Percentiles rank a stretch among this genome's conserved stretches.
phyloP scores from a whole-genome alignment of 2,888 invertebrate species.

The Hoplodrina blanda region DNA sequence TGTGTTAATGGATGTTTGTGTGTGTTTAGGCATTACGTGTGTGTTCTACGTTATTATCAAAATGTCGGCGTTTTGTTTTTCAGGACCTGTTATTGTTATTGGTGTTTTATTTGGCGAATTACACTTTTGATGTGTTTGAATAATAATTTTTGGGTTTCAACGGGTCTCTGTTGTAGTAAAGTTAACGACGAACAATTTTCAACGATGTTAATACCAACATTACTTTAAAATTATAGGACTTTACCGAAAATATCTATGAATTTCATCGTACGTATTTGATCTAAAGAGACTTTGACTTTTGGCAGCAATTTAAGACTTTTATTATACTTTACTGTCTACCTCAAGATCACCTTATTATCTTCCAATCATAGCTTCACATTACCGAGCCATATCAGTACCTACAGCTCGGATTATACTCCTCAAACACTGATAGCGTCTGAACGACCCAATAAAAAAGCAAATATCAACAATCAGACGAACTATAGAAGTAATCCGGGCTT shows the following conservation, averaged over 20 bases:
- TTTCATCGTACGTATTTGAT: not conserved
- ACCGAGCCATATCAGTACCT: slow-evolving; percentile 32
- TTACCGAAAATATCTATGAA: not conserved
- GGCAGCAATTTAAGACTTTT: not conserved
- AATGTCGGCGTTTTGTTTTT: slow-evolving; percentile 72
- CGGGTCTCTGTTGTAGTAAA: slow-evolving; percentile 2
- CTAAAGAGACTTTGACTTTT: not conserved
- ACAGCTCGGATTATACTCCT: slow-evolving; percentile 61
- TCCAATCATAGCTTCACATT: slow-evolving; percentile 40
- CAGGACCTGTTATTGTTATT: slow-evolving; percentile 69
- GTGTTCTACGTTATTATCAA: slow-evolving; percentile 72
- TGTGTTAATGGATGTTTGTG: slow-evolving; percentile 79
- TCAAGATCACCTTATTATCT: slow-evolving; percentile 25
- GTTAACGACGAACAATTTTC: slow-evolving; percentile 3
- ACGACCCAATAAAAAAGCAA: slow-evolving; percentile 82
- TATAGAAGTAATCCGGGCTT: slow-evolving; percentile 71
- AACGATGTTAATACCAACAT: not conserved
- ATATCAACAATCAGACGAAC: slow-evolving; percentile 73
- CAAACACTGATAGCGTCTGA: slow-evolving; percentile 68
- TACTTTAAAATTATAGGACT: not conserved
- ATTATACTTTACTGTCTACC: slow-evolving; percentile 11
- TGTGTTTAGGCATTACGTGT: slow-evolving; percentile 74
- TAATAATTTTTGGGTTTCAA: slow-evolving; percentile 46
- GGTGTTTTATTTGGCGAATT: slow-evolving; percentile 61
- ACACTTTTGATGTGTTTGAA: slow-evolving; percentile 59